Evolutionary conservation across 2,888 invertebrate genomes (phyloP).

Genomic region (Campoplex capitator): DNA sequence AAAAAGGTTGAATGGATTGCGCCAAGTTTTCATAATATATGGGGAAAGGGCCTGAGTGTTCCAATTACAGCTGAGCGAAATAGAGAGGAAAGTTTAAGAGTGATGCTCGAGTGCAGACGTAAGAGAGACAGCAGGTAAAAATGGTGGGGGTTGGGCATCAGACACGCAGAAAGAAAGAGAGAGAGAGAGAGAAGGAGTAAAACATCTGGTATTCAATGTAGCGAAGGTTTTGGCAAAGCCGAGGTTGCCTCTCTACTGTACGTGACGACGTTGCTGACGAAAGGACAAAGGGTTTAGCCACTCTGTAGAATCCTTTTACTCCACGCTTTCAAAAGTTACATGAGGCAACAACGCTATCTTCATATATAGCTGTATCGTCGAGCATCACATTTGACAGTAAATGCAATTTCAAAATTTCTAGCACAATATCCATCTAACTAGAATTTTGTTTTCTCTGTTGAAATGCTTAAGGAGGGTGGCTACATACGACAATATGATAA

Average conservation of each 20-base stretch:
- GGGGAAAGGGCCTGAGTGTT: constrained; percentile 39
- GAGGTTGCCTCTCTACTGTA: constrained; percentile 29
- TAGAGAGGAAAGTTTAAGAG: constrained; percentile 30
- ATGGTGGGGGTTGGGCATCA: background rate
- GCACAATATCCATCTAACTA: background rate
- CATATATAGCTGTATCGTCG: background rate
- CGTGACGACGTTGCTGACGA: constrained; percentile 64
- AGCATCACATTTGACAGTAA: background rate
- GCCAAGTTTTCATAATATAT: constrained; percentile 42
- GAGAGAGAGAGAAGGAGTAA: constrained; percentile 19
- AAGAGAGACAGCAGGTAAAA: constrained; percentile 19
- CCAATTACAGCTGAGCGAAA: constrained; percentile 58
- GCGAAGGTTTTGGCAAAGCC: constrained; percentile 44
- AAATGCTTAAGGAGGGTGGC: background rate
- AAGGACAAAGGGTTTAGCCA: constrained; percentile 39
- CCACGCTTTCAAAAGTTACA: constrained; percentile 35
- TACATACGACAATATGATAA: too few relatives aligned
- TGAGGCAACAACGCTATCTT: constrained; percentile 8
- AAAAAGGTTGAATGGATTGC: constrained; percentile 30
- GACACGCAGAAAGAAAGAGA: background rate
- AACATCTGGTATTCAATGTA: constrained; percentile 62
- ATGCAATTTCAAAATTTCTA: background rate
- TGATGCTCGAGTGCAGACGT: constrained; percentile 15
- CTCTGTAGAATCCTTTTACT: constrained; percentile 37
- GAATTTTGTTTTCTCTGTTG: background rate